Evolutionary conservation across 2,888 invertebrate species (phyloP).

Genomic region (Gisinianus flammeolus): DNA sequence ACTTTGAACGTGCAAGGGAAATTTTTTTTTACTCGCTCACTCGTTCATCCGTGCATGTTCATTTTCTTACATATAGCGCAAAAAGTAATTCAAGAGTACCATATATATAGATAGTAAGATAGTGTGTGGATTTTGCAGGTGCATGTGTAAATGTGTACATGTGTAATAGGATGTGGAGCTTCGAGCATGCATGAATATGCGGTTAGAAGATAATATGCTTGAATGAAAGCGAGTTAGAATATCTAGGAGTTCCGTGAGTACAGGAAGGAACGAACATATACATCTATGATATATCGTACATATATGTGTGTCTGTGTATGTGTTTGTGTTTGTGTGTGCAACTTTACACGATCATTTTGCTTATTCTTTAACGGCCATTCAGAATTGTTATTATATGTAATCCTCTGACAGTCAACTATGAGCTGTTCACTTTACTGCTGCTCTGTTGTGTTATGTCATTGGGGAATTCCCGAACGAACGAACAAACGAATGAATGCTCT

Average conservation of each 20-base stretch:
- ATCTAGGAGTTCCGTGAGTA: background rate
- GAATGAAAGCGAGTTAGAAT: slow-evolving; percentile 25
- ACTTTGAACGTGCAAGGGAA: too few species aligned
- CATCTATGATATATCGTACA: background rate
- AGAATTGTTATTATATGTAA: slow-evolving; percentile 5
- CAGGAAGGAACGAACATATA: background rate
- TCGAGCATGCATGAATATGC: background rate
- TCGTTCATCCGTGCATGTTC: too few species aligned
- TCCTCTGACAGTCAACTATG: background rate
- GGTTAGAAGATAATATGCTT: slow-evolving; percentile 6
- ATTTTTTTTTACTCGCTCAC: too few species aligned
- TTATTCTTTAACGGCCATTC: background rate
- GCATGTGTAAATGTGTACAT: too few species aligned
- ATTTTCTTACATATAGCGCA: too few species aligned
- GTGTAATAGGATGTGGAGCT: too few species aligned
- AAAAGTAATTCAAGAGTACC: too few species aligned
- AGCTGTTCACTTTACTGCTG: background rate
- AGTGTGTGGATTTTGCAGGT: too few species aligned
- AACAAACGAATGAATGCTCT: too few species aligned
- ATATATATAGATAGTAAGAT: too few species aligned
- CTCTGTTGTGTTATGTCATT: slow-evolving; percentile 20
- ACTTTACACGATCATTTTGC: background rate
- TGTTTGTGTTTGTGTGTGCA: background rate
- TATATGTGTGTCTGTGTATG: background rate
- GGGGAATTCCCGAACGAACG: slow-evolving; percentile 28